Evolutionary conservation across 2,113 vertebrate genomes (phyloP).

Genomic region (Cyrtonyx montezumae): DNA sequence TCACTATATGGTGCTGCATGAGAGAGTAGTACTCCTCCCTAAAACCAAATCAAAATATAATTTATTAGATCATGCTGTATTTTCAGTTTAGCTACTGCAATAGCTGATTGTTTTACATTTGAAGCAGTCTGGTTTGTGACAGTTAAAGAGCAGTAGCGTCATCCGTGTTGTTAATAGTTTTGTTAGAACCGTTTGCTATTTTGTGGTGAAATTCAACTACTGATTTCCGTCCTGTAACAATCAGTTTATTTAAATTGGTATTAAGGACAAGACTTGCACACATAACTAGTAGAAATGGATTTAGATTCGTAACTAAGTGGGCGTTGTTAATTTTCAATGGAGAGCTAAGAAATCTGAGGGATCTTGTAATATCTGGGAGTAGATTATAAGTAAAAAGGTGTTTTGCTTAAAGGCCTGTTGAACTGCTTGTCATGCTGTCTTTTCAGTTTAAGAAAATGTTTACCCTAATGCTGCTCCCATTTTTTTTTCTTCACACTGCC

Average conservation of each 20-base stretch:
- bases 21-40: not conserved
- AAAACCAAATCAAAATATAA: not conserved
- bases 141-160: fast-evolving
- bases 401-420: not conserved
- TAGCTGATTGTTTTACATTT: not conserved
- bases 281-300: fast-evolving
- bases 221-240: not conserved
- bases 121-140: not conserved
- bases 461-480: not conserved
- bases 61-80: not conserved
- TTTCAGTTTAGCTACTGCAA: not conserved
- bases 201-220: not conserved
- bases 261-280: not conserved
- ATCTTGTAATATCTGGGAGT: not conserved
- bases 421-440: not conserved
- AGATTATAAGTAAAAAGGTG: not conserved
- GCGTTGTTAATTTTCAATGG: not conserved
- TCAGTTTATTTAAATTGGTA: not conserved
- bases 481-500: not conserved
- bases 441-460: not conserved
- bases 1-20: not conserved
- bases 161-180: not conserved
- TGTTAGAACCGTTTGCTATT: not conserved
- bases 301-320: not conserved
- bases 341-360: not conserved